A percentile compares a stretch with the other conserved stretches of the same genome.
phyloP scores from a whole-genome alignment of 2,113 vertebrate species.

The Gopherus flavomarginatus region DNA sequence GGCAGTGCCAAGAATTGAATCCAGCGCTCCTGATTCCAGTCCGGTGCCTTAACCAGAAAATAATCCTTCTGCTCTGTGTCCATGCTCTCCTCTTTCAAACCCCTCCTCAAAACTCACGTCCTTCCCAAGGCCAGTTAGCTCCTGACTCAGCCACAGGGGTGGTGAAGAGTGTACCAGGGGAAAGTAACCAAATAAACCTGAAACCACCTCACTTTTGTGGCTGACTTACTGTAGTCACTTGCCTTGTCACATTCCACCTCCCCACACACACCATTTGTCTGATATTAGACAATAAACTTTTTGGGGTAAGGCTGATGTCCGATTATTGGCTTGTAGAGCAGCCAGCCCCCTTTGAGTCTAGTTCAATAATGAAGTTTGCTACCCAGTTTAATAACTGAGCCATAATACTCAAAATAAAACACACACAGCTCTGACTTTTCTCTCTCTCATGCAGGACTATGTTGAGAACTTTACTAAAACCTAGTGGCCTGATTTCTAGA shows the following conservation, averaged over 20 bases:
- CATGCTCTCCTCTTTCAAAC: not conserved
- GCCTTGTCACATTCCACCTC: not conserved
- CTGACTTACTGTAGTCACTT: not conserved
- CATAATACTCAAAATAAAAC: not conserved
- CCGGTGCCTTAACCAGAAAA: not conserved
- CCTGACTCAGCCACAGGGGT: not conserved
- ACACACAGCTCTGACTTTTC: not conserved
- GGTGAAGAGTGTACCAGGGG: rapidly evolving
- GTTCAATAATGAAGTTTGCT: not conserved
- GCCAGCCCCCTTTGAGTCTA: not conserved
- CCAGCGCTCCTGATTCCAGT: not conserved
- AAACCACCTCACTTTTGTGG: rapidly evolving
- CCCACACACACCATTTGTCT: not conserved
- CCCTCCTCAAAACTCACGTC: not conserved
- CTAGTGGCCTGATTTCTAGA: rapidly evolving
- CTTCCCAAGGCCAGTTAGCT: not conserved
- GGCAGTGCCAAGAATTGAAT: not conserved
- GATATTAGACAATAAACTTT: not conserved
- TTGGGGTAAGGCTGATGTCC: not conserved
- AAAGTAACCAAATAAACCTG: not conserved
- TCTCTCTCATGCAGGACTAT: not conserved
- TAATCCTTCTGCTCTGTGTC: not conserved
- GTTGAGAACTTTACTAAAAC: not conserved
- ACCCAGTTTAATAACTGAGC: rapidly evolving
- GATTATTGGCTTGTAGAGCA: not conserved